Evolutionary conservation across 2,113 vertebrate genomes (phyloP), one percentile per base, ranked within the genome.

Genomic region (Cochlearius cochlearius): DNA sequence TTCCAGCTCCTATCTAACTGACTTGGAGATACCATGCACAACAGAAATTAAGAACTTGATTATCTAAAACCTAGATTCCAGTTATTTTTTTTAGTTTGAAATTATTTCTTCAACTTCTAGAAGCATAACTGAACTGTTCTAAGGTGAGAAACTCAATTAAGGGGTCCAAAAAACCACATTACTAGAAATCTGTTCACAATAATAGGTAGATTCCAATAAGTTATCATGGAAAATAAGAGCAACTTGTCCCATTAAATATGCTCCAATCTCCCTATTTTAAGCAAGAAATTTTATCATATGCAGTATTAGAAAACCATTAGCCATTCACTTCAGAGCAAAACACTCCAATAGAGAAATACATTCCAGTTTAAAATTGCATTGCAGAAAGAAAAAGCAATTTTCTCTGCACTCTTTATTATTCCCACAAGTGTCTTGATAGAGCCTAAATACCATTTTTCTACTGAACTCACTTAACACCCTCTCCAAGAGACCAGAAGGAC

Each of bases 381-480:
- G 67, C 71, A 88, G 72, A 80, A 86, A 69, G 62, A 55, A 91
- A 92, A 88, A 86, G 50, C 50, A 47, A 60, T 88, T 94, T 86
- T 76, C 5, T 14, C 15, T 64, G 60, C 38, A 74, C 18, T 50
- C 66, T 72, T 29, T 36, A 73, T 50, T 88, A 91, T 59, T 93
- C 79, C 47, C 79, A 47, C 23, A 73, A 88, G 56, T 30, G 55
- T 39, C 59, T 25, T 55, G 23, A 58, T 16, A 94, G 39, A 43
- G 73, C 38, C 43, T 47, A 63, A 86, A 41, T 17, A 74, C 3
- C 12, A 63, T 50, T 88, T 86, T 76, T 69, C 80, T 56, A 66
- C 15, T 47, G 45, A 93, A 83, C 58, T 68, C 53, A 58, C 55
- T 63, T 53, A 87, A 81, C 11, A 17, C 14, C 45, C 60, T 74